These are phyloP conservation scores for Ursus arctos DNA, from an alignment of 2,113 vertebrate genomes.

Conservation along the genomic window DNA sequence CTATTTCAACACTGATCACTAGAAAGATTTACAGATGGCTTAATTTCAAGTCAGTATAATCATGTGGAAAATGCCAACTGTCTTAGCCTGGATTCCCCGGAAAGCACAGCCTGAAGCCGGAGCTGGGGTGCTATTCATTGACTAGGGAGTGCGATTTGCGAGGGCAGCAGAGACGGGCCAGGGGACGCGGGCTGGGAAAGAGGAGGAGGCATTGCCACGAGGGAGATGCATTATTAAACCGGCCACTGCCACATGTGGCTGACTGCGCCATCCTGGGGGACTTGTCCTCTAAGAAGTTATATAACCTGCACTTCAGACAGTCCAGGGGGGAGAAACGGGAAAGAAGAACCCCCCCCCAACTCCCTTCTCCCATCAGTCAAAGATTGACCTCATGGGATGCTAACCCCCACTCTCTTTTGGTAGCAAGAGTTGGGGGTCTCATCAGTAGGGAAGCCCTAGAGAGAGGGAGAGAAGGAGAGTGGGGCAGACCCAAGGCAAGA, in stretches of 20 bases:
- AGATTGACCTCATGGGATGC: neutral
- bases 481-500: neutral
- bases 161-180: neutral
- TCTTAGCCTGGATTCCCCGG: neutral
- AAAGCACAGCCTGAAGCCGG: neutral
- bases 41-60: neutral
- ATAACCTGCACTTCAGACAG: neutral
- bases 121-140: neutral
- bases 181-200: neutral
- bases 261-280: neutral
- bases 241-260: neutral
- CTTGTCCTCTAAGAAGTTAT: neutral
- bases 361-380: neutral
- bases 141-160: neutral
- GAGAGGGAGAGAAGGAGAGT: neutral
- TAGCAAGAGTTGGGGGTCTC: neutral
- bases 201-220: rapidly evolving
- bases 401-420: no score
- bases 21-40: constrained; percentile 4
- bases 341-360: neutral
- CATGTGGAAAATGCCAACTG: neutral
- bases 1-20: neutral
- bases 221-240: neutral
- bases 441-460: neutral
- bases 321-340: neutral